phyloP scores from a whole-genome alignment of 2,888 invertebrate species.

The Metellina segmentata region DNA sequence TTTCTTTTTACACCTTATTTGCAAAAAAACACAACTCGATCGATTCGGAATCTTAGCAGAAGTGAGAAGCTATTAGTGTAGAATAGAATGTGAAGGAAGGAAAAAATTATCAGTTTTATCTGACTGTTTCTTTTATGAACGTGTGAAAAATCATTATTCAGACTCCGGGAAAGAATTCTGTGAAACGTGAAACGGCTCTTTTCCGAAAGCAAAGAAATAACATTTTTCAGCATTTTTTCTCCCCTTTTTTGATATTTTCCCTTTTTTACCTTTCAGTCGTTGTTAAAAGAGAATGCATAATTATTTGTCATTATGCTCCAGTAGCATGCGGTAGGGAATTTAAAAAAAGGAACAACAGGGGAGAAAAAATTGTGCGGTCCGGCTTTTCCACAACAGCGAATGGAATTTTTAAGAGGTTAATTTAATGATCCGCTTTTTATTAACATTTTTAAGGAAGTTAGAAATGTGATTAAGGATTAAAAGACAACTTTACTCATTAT shows the following conservation, averaged over 20 bases:
- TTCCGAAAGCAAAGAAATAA: conserved; percentile 13
- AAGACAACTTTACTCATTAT: background rate
- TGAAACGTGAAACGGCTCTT: conserved; percentile 27
- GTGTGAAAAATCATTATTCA: conserved; percentile 37
- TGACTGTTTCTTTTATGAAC: conserved; percentile 23
- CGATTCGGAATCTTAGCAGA: background rate
- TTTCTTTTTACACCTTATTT: background rate
- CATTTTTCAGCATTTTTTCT: conserved; percentile 3
- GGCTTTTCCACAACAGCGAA: background rate
- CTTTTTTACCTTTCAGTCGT: conserved; percentile 1
- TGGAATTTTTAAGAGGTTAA: conserved; percentile 21
- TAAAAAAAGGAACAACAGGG: background rate
- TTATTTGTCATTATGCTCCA: conserved; percentile 32
- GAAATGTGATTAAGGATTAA: conserved; percentile 1
- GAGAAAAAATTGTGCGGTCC: conserved; percentile 10
- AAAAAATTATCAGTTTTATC: conserved; percentile 27
- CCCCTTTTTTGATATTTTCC: background rate
- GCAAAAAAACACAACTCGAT: conserved; percentile 8
- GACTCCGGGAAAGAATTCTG: conserved; percentile 22
- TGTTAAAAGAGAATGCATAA: conserved; percentile 40
- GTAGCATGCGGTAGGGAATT: background rate
- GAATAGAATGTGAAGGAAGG: background rate
- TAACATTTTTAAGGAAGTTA: conserved; percentile 8
- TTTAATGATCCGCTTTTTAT: conserved; percentile 27
- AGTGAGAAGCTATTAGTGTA: conserved; percentile 13